Conservation (phyloP, 2,888 invertebrate species). For the Malacosoma neustria region DNA sequence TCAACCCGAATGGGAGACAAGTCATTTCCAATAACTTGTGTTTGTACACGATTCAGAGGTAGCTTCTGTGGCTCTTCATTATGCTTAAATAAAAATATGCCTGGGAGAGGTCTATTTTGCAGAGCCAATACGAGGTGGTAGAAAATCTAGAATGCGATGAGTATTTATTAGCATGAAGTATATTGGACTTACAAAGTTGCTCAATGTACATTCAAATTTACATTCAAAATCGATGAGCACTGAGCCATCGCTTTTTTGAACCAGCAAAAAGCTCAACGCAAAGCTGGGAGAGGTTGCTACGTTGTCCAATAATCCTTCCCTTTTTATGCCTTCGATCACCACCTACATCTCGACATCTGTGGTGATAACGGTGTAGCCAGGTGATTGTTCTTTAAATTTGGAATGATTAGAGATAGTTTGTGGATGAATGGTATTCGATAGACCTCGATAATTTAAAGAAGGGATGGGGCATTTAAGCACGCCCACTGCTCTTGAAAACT, state of each 20-base stretch:
- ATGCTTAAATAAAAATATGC: slow-evolving; percentile 18
- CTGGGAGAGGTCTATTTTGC: slow-evolving; percentile 16
- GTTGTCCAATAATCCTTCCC: slow-evolving; percentile 1
- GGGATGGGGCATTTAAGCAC: no score
- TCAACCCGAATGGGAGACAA: slow-evolving; percentile 21
- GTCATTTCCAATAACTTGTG: slow-evolving; percentile 17
- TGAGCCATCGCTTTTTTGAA: slow-evolving; percentile 12
- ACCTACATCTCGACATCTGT: no score
- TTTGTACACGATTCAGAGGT: slow-evolving; percentile 15
- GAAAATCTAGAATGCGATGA: slow-evolving; percentile 14
- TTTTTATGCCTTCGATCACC: no score
- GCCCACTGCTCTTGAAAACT: no score
- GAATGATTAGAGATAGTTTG: slow-evolving; percentile 7
- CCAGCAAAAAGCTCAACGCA: slow-evolving; percentile 11
- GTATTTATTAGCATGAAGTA: slow-evolving; percentile 17
- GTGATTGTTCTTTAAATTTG: no score
- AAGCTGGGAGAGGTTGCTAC: slow-evolving; percentile 9
- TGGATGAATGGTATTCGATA: slow-evolving; percentile 8
- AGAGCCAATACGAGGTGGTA: slow-evolving; percentile 18
- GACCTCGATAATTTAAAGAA: slow-evolving; percentile 4
- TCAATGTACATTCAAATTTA: slow-evolving; percentile 17
- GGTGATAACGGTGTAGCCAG: no score
- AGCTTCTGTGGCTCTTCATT: slow-evolving; percentile 12
- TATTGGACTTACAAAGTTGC: slow-evolving; percentile 12
- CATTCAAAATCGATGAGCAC: no score